Percentiles rank a stretch among this genome's conserved stretches.
phyloP scores from a whole-genome alignment of 2,888 invertebrate genomes.

The Ecliptopera silaceata region DNA sequence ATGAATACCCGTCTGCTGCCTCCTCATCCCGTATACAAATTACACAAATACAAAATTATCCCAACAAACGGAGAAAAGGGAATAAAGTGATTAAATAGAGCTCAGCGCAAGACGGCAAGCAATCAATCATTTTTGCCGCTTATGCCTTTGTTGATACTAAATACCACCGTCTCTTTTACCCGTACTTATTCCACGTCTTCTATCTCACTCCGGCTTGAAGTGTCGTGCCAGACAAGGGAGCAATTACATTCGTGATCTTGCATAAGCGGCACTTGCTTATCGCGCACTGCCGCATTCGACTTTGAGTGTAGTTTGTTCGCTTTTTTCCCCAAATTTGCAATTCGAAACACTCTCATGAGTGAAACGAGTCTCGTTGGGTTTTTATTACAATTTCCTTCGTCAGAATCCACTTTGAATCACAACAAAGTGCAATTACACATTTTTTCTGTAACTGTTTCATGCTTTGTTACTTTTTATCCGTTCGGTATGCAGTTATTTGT shows the following conservation, averaged over 20 bases:
- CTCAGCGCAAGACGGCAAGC: constrained; percentile 81
- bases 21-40: constrained; percentile 81
- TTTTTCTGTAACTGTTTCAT: constrained; percentile 25
- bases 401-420: constrained; percentile 29
- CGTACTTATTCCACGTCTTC: constrained; percentile 43
- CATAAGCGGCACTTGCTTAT: constrained; percentile 83
- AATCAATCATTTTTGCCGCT: constrained; percentile 84
- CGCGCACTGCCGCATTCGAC: constrained; percentile 79
- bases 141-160: constrained; percentile 72
- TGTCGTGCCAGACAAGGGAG: constrained; percentile 83
- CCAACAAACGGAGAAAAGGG: constrained; percentile 83
- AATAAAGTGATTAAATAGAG: constrained; percentile 85
- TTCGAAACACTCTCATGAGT: constrained; percentile 72
- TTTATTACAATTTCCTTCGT: constrained; percentile 42
- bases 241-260: constrained; percentile 85
- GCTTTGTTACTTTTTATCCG: constrained; percentile 25
- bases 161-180: constrained; percentile 57
- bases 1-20: constrained; percentile 64
- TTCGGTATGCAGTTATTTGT: constrained; percentile 27
- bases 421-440: constrained; percentile 32
- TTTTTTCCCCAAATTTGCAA: constrained; percentile 81
- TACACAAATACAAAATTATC: constrained; percentile 82
- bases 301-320: constrained; percentile 76
- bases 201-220: constrained; percentile 77
- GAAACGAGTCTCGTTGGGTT: constrained; percentile 59